phyloP scores from a whole-genome alignment of 2,797 vertebrate genomes.

The Falco biarmicus region DNA sequence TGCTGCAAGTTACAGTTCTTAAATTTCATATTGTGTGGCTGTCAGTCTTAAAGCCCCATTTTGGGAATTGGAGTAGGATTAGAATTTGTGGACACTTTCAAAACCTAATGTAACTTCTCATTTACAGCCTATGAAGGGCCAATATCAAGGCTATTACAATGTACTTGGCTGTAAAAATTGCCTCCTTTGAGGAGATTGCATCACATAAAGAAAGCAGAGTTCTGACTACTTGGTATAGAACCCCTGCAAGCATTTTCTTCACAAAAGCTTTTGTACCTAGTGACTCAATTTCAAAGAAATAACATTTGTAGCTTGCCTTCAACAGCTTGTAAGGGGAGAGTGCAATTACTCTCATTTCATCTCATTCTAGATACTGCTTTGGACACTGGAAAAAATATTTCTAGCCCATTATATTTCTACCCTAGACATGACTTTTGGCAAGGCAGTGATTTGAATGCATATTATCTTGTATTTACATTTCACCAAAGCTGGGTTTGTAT shows the following conservation, averaged over 20 bases:
- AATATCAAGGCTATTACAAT: not conserved
- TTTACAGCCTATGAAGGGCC: not conserved
- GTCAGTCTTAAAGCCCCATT: not conserved
- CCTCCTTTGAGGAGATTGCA: not conserved
- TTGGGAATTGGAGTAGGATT: not conserved
- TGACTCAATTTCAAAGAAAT: not conserved
- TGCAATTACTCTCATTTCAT: not conserved
- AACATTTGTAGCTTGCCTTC: not conserved
- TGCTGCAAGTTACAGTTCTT: not conserved
- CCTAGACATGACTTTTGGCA: not conserved
- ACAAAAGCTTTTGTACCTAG: not conserved
- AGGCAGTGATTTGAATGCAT: not conserved
- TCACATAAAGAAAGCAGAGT: not conserved
- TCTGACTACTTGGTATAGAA: not conserved
- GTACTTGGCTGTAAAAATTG: not conserved
- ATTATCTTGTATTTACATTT: not conserved
- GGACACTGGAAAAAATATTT: not conserved
- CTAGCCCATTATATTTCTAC: not conserved
- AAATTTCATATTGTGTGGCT: not conserved
- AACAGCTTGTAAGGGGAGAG: rapidly evolving
- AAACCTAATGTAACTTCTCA: not conserved
- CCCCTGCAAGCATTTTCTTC: not conserved
- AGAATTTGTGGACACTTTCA: not conserved
- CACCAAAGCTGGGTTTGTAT: not conserved
- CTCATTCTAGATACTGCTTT: not conserved